These are phyloP conservation scores for Tenualosa thibaudeaui DNA, from an alignment of 2,797 vertebrate genomes.

Conservation along the genomic window DNA sequence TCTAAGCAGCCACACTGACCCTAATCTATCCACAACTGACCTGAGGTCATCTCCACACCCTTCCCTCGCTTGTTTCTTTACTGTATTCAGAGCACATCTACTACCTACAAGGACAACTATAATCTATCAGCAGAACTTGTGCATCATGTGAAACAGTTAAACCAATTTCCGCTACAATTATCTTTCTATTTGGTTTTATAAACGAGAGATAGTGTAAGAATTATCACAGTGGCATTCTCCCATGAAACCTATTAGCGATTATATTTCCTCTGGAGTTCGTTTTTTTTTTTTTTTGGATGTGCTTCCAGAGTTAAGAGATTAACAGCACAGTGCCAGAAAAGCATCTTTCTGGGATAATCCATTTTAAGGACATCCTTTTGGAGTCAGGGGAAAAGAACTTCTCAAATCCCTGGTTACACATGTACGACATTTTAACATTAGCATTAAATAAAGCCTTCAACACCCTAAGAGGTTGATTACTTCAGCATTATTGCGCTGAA, in stretches of 20 bases:
- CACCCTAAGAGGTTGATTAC: background rate
- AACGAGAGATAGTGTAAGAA: background rate
- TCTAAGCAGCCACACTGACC: too few species aligned
- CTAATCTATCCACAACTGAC: too few species aligned
- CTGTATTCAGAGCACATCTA: too few species aligned
- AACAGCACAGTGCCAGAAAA: background rate
- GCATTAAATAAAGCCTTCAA: background rate
- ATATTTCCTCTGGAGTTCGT: background rate
- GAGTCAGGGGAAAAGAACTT: background rate
- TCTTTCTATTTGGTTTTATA: background rate
- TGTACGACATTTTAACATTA: background rate
- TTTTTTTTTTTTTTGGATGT: background rate
- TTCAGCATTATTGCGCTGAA: background rate
- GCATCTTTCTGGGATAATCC: background rate
- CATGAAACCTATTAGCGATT: background rate
- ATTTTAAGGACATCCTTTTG: background rate
- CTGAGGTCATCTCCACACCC: too few species aligned
- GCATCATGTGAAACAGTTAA: background rate
- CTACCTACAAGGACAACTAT: too few species aligned
- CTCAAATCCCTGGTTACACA: background rate
- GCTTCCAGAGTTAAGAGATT: conserved; percentile 8
- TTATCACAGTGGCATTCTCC: background rate
- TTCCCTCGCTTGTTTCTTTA: too few species aligned
- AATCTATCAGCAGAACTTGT: too few species aligned
- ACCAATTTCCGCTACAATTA: background rate